phyloP scores from a whole-genome alignment of 2,113 vertebrate genomes.

The Puntigrus tetrazona region DNA sequence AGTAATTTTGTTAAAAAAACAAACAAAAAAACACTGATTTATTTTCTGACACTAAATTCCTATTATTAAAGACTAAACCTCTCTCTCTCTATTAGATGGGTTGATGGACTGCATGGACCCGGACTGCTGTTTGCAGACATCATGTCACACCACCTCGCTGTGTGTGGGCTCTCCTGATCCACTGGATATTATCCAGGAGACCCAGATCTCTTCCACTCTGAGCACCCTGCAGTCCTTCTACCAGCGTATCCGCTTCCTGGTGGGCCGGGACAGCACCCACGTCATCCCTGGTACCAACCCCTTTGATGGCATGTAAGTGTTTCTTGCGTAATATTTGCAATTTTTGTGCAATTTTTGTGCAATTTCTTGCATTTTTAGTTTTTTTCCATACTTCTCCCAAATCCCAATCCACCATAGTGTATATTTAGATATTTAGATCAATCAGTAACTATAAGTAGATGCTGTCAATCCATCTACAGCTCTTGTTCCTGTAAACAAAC shows the following conservation, averaged over 20 bases:
- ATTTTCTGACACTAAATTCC: neutral
- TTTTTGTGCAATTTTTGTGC: too few species aligned
- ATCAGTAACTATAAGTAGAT: constrained; percentile 20
- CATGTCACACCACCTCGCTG: constrained; percentile 91
- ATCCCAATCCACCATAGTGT: constrained; percentile 7
- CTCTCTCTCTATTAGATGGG: constrained; percentile 85
- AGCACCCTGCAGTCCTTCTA: constrained; percentile 90
- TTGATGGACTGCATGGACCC: constrained; percentile 96
- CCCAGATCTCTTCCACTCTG: constrained; percentile 80
- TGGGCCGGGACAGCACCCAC: constrained; percentile 93
- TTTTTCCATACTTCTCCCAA: constrained; percentile 13
- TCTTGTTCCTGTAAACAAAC: constrained; percentile 62
- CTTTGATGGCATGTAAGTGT: constrained; percentile 90
- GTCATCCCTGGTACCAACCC: constrained; percentile 88
- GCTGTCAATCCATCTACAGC: constrained; percentile 63
- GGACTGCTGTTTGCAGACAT: constrained; percentile 93
- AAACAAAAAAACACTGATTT: neutral
- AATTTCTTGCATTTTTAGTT: constrained; percentile 47
- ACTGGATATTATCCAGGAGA: constrained; percentile 95
- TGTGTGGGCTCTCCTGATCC: constrained; percentile 92
- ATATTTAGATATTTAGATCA: constrained; percentile 39
- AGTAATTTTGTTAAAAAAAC: neutral
- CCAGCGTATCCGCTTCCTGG: constrained; percentile 90
- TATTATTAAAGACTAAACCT: neutral
- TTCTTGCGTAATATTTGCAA: neutral